phyloP scores from a whole-genome alignment of 2,113 vertebrate genomes.

The Colinus virginianus region DNA sequence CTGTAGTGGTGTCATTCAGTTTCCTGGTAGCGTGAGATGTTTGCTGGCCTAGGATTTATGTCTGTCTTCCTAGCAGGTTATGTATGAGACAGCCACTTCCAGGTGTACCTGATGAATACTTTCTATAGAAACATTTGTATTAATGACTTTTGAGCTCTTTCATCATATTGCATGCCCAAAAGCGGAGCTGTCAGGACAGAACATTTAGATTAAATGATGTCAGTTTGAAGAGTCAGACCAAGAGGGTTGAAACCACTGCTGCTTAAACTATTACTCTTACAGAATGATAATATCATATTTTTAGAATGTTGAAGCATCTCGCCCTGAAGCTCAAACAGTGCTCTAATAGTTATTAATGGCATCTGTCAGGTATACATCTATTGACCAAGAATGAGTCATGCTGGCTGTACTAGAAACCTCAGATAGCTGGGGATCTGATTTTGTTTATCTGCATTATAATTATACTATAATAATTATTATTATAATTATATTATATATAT shows the following conservation, averaged over 20 bases:
- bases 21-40: neutral
- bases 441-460: neutral
- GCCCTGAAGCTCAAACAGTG: slow-evolving; percentile 24
- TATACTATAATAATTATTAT: neutral
- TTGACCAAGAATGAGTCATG: slow-evolving; percentile 72
- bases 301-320: slow-evolving; percentile 69
- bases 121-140: slow-evolving; percentile 35
- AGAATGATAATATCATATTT: slow-evolving; percentile 74
- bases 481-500: too few relatives aligned
- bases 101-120: slow-evolving; percentile 4
- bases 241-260: slow-evolving; percentile 59
- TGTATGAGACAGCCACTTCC: slow-evolving; percentile 33
- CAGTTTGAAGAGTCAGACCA: slow-evolving; percentile 50
- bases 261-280: slow-evolving; percentile 54
- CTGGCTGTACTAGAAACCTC: neutral
- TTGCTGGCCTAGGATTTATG: slow-evolving; percentile 50
- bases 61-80: slow-evolving; percentile 12
- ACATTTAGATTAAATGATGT: slow-evolving; percentile 59
- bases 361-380: slow-evolving; percentile 64
- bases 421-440: neutral
- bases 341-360: slow-evolving; percentile 80
- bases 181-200: slow-evolving; percentile 37
- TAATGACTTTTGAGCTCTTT: slow-evolving; percentile 42
- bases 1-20: neutral
- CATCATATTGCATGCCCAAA: neutral